These are phyloP conservation scores for Apodemus agrarius DNA, from an alignment of 2,797 vertebrate species.

Conservation along the genomic window DNA sequence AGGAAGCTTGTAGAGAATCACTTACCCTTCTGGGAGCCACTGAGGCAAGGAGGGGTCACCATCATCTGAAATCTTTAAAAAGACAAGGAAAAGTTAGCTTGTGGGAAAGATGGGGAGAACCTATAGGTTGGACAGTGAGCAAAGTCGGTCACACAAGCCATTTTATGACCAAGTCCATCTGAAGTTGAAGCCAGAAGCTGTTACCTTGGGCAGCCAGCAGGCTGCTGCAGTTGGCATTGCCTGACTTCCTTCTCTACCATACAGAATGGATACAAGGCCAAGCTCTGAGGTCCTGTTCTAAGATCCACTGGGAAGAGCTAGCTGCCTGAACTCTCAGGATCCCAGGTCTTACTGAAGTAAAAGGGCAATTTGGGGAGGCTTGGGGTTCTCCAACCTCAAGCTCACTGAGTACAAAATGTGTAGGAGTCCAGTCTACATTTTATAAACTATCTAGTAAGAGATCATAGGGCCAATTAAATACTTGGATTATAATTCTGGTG, in stretches of 20 bases:
- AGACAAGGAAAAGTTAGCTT: conserved; percentile 58
- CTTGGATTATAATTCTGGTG: conserved; percentile 35
- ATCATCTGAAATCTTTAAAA: conserved; percentile 91
- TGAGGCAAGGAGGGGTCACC: conserved; percentile 91
- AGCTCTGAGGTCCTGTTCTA: conserved; percentile 6
- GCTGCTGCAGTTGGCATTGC: not conserved
- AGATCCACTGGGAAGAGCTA: not conserved
- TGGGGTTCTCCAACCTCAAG: not conserved
- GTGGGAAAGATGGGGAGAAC: not conserved
- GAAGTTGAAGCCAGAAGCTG: conserved; percentile 12
- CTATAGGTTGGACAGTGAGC: not conserved
- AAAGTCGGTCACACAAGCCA: conserved; percentile 38
- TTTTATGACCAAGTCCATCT: conserved; percentile 13
- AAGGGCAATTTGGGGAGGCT: conserved; percentile 23
- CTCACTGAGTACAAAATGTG: not conserved
- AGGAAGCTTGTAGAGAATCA: conserved; percentile 51
- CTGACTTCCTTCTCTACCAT: not conserved
- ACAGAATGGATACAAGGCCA: not conserved
- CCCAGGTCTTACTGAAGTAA: conserved; percentile 45
- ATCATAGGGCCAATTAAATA: conserved; percentile 51
- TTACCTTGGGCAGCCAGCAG: conserved; percentile 22
- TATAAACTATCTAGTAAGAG: conserved; percentile 24
- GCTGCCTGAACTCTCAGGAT: not conserved
- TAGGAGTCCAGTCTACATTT: not conserved
- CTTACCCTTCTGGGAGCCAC: conserved; percentile 96